These are phyloP conservation scores for Chymomyza procnemis DNA, from an alignment of 2,888 invertebrate genomes.

Conservation along the genomic window DNA sequence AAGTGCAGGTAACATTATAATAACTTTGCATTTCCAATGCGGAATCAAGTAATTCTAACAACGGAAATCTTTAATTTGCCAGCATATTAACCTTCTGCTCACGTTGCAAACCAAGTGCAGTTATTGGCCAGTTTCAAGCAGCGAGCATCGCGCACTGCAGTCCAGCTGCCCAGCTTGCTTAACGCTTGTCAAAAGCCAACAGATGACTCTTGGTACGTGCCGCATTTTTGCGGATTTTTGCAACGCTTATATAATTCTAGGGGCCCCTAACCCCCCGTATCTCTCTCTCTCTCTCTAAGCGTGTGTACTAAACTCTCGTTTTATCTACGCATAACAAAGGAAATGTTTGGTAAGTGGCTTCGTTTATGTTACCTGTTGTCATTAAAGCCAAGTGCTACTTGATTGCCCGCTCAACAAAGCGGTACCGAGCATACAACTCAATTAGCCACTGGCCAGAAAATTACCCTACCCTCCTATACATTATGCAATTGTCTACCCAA, in stretches of 20 bases:
- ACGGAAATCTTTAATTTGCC: conserved; percentile 45
- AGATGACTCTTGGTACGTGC: background rate
- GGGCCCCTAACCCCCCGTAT: background rate
- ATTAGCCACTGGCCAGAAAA: conserved; percentile 38
- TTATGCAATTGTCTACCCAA: conserved; percentile 35
- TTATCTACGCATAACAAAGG: conserved; percentile 9
- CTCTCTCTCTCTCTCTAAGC: background rate
- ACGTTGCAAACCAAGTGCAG: conserved; percentile 11
- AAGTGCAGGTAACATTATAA: background rate
- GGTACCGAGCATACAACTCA: conserved; percentile 35
- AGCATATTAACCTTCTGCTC: conserved; percentile 28
- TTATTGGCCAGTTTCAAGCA: background rate
- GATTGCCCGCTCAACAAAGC: conserved; percentile 18
- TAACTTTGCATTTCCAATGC: conserved; percentile 26
- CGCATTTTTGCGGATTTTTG: background rate
- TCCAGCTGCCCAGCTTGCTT: background rate
- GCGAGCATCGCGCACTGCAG: background rate
- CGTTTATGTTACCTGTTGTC: conserved; percentile 17
- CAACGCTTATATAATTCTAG: background rate
- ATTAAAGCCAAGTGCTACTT: conserved; percentile 31
- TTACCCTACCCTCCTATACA: conserved; percentile 14
- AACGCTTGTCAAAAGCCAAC: background rate
- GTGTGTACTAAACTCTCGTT: background rate
- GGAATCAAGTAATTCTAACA: conserved; percentile 38
- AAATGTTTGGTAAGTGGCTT: conserved; percentile 11